Percentiles rank a stretch among this genome's conserved stretches.
These are phyloP conservation scores for Tor tambroides DNA, from an alignment of 2,113 vertebrate species.

Conservation along the genomic window DNA sequence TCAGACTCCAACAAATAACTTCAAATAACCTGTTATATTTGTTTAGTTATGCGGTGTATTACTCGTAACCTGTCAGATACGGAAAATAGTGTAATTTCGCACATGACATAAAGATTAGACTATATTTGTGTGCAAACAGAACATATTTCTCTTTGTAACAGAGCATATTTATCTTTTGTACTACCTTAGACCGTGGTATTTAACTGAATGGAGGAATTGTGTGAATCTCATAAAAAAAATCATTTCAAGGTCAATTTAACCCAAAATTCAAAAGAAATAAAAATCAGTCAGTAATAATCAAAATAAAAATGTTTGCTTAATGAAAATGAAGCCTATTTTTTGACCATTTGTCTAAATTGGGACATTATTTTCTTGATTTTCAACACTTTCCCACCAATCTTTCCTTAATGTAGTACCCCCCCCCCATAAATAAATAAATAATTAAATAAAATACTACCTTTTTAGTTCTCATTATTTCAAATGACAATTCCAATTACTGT, in stretches of 20 bases:
- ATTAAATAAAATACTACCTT: too few relatives aligned
- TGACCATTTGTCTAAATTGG: neutral
- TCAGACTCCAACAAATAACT: constrained; percentile 7
- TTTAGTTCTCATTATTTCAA: too few relatives aligned
- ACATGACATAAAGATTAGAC: neutral
- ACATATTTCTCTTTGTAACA: neutral
- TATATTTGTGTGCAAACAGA: constrained; percentile 11
- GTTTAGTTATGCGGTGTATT: neutral
- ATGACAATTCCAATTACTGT: too few relatives aligned
- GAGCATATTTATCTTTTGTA: neutral
- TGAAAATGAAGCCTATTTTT: neutral
- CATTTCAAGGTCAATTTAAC: neutral
- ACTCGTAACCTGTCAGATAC: neutral
- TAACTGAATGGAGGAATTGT: neutral
- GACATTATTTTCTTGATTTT: neutral
- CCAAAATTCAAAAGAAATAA: neutral
- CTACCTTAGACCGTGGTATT: neutral
- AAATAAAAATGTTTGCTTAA: neutral
- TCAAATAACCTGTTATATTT: constrained; percentile 7
- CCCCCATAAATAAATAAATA: too few relatives aligned
- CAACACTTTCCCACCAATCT: too few relatives aligned
- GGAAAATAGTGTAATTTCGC: neutral
- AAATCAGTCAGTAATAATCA: neutral
- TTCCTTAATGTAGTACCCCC: too few relatives aligned
- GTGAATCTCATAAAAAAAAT: neutral